A percentile compares a stretch with the other conserved stretches of the same genome.
Conservation (phyloP, 2,888 invertebrate species). For the Caenorhabditis virilis region DNA sequence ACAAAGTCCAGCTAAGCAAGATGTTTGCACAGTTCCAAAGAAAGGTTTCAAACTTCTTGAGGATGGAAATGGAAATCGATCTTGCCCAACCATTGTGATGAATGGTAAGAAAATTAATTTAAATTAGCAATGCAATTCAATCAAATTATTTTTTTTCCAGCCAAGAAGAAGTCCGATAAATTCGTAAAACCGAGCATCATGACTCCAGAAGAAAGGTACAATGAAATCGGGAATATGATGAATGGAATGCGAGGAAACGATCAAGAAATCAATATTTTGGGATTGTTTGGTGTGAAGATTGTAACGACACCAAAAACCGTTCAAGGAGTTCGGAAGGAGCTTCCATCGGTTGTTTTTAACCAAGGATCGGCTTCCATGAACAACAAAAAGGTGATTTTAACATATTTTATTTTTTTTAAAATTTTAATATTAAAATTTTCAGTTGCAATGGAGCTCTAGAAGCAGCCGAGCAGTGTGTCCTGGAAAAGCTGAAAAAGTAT, state of each 20-base stretch:
- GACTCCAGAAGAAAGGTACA: conserved; percentile 9
- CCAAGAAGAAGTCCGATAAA: neutral
- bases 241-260: neutral
- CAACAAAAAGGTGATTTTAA: neutral
- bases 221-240: conserved; percentile 8
- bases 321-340: neutral
- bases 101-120: neutral
- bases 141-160: neutral
- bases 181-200: conserved; percentile 1
- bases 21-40: conserved; percentile 4
- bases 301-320: neutral
- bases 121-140: neutral
- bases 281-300: conserved; percentile 2
- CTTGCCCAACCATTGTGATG: neutral
- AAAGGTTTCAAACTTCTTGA: conserved; percentile 8
- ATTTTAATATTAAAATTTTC: neutral
- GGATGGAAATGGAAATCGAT: neutral
- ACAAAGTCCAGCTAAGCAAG: neutral
- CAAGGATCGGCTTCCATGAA: neutral
- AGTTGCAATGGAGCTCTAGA: neutral
- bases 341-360: neutral
- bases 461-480: neutral
- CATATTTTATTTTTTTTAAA: neutral
- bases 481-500: neutral
- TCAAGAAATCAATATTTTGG: neutral